Base-by-base conservation (phyloP, 2,888 invertebrate species). In the Ochropleura plecta region DNA sequence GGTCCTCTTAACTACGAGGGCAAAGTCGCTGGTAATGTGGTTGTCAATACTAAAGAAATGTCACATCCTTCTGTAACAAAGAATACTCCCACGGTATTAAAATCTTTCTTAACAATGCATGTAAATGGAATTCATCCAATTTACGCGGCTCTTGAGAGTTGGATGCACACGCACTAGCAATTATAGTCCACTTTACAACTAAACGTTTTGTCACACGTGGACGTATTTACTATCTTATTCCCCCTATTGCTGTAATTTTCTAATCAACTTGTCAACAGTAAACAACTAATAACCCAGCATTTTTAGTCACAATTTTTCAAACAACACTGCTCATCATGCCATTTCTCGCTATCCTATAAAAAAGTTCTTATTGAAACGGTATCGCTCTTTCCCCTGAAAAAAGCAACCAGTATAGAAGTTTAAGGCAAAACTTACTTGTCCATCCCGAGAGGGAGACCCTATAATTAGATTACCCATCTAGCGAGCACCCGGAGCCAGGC, bases 401-500 rank as follows among this genome's bases (percentile, higher is more conserved):
- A 74, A 93, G 53, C 73, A 67, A 92, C 91, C 87, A 79, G 90
- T 88, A 85, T 88, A 76, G 85, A 87, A 88, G 89, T 90, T 91
- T 89, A 91, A 91, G 90, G 88, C 91, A 78, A 90, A 30, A 89
- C 80, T 71, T 86, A 89, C 89, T 88, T 87, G 89, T 90, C 89
- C 92, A 91, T 90, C 89, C 91, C 81, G 86, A 90, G 89, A 91
- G 88, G 84, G 88, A 89, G 88, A 86, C 90, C 93, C 94, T 95
- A 95, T 95, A 94, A 94, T 95, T 95, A 95, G 95, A 95, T 94
- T 92, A 89, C 88, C 92, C 91, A 93, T 94, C 93, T 92, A 93
- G 92, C 91, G 88, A 91, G 92, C 90, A 90, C 89, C 90, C 88
- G 90, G 88, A 91, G 92, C 90, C 90, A 86, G 90, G 86, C 89